phyloP scores from a whole-genome alignment of 2,888 invertebrate species.

The Drosophila dives region DNA sequence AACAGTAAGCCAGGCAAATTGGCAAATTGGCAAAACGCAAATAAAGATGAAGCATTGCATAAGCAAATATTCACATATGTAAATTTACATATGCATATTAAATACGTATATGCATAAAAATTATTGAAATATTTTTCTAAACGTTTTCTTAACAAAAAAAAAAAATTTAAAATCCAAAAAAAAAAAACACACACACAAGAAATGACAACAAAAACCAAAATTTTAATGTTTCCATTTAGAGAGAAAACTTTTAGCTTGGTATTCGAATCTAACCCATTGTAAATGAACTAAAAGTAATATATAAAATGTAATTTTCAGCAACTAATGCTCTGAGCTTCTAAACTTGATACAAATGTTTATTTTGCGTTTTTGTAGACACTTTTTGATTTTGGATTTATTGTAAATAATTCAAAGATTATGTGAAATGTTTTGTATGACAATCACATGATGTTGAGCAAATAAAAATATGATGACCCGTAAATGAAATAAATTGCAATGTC shows the following conservation, averaged over 20 bases:
- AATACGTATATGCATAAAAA: slow-evolving; percentile 43
- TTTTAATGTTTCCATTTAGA: slow-evolving; percentile 71
- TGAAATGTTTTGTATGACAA: slow-evolving; percentile 86
- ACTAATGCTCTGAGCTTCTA: slow-evolving; percentile 76
- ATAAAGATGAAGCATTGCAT: slow-evolving; percentile 30
- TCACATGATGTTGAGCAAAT: slow-evolving; percentile 84
- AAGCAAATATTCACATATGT: slow-evolving; percentile 22
- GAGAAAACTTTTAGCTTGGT: slow-evolving; percentile 53
- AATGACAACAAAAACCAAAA: slow-evolving; percentile 20
- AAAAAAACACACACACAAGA: not conserved
- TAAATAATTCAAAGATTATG: slow-evolving; percentile 84
- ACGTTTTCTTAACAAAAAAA: slow-evolving; percentile 58
- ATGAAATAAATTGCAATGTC: slow-evolving; percentile 57
- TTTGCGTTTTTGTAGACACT: slow-evolving; percentile 65
- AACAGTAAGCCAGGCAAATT: slow-evolving; percentile 44
- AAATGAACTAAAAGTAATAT: slow-evolving; percentile 43
- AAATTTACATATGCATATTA: slow-evolving; percentile 6
- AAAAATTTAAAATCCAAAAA: not conserved
- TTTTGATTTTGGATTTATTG: slow-evolving; percentile 64
- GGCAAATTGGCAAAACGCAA: slow-evolving; percentile 24
- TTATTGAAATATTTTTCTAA: slow-evolving; percentile 73
- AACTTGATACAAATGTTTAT: slow-evolving; percentile 66
- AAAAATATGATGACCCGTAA: slow-evolving; percentile 55
- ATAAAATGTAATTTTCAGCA: slow-evolving; percentile 65
- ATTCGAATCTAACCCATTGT: slow-evolving; percentile 44